These are phyloP conservation scores for Stomatorhinus walkeri DNA, from an alignment of 2,797 vertebrate genomes.

Conservation along the genomic window DNA sequence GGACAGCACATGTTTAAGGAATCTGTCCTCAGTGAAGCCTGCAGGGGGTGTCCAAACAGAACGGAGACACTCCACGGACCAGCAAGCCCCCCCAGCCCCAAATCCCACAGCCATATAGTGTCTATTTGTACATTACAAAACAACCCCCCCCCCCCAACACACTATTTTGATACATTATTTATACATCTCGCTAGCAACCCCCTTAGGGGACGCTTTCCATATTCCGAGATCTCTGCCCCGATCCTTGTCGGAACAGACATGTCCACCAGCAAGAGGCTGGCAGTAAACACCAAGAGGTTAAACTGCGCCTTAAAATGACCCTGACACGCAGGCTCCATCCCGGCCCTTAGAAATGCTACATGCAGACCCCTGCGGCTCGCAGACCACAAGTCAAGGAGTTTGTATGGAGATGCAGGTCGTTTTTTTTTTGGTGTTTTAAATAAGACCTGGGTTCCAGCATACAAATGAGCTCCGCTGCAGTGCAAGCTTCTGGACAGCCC, in stretches of 20 bases:
- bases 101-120: background rate
- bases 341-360: background rate
- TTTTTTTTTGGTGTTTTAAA: background rate
- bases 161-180: background rate
- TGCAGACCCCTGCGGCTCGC: background rate
- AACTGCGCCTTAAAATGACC: background rate
- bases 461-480: background rate
- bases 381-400: background rate
- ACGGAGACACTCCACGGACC: slow-evolving; percentile 16
- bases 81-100: background rate
- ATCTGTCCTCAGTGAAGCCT: slow-evolving; percentile 19
- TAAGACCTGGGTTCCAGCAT: background rate
- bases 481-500: background rate
- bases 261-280: background rate
- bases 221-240: background rate
- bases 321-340: background rate
- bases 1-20: background rate
- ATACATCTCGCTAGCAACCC: background rate
- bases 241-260: background rate
- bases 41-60: slow-evolving; percentile 24
- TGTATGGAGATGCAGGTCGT: background rate
- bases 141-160: background rate
- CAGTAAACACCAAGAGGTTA: background rate
- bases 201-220: background rate
- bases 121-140: background rate